Percentiles rank a stretch among this genome's conserved stretches.
Conservation (phyloP, 2,888 invertebrate species). For the Blastobasis adustella region DNA sequence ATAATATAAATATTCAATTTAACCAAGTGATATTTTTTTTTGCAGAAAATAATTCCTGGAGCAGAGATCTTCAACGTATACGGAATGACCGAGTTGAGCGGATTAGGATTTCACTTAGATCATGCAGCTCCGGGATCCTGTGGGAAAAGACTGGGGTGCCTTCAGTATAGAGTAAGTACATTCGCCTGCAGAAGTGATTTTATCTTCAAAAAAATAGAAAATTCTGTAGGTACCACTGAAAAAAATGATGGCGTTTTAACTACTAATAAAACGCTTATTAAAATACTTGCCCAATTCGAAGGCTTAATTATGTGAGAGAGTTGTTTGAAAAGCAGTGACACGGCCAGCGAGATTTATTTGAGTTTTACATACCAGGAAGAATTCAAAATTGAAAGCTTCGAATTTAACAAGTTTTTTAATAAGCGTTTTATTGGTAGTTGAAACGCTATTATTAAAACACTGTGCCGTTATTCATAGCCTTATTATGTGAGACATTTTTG, state of each 20-base stretch:
- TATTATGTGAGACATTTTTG: no score
- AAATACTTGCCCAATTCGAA: no score
- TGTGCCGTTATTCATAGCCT: no score
- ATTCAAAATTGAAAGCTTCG: no score
- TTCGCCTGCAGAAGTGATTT: conserved; percentile 28
- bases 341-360: neutral
- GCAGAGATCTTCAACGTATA: conserved; percentile 38
- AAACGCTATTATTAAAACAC: no score
- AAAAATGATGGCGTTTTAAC: conserved; percentile 22
- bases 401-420: no score
- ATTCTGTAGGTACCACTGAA: conserved; percentile 35
- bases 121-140: conserved; percentile 24
- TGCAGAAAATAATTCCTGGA: conserved; percentile 36
- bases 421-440: no score
- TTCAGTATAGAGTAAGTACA: conserved; percentile 40
- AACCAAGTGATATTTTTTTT: no score
- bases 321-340: neutral
- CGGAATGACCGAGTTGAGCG: conserved; percentile 50
- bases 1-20: no score
- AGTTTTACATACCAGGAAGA: neutral
- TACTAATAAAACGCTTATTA: neutral
- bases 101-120: conserved; percentile 30
- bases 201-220: conserved; percentile 36
- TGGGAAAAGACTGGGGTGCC: conserved; percentile 39
- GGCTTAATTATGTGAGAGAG: no score